Percentiles rank a stretch among this genome's conserved stretches.
These are phyloP conservation scores for Bujurquina vittata DNA, from an alignment of 2,113 vertebrate genomes.

Conservation along the genomic window DNA sequence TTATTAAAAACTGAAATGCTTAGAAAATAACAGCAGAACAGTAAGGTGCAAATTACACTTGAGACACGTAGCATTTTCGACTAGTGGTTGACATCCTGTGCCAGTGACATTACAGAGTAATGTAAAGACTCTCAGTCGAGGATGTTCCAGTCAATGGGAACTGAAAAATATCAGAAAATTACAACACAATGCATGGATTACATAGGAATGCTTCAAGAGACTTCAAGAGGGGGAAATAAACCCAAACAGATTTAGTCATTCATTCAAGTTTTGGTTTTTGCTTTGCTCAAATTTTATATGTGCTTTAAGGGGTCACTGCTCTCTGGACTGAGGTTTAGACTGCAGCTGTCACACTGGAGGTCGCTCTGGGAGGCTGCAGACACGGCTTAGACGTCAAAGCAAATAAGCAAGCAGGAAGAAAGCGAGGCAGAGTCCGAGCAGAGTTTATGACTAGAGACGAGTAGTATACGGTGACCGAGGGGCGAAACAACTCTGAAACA, in stretches of 20 bases:
- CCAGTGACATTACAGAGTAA: constrained; percentile 32
- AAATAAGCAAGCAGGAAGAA: constrained; percentile 20
- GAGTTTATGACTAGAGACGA: constrained; percentile 2
- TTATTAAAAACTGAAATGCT: constrained; percentile 78
- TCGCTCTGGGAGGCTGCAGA: constrained; percentile 10
- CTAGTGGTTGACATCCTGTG: constrained; percentile 50
- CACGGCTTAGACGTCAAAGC: background rate
- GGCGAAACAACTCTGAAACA: background rate
- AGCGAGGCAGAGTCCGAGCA: background rate
- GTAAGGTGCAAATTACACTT: constrained; percentile 76
- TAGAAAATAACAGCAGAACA: constrained; percentile 76
- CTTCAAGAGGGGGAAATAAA: background rate
- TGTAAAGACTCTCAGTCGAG: constrained; percentile 29
- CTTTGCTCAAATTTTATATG: constrained; percentile 12
- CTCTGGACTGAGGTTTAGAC: constrained; percentile 1
- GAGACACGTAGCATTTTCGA: constrained; percentile 57
- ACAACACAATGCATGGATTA: constrained; percentile 51
- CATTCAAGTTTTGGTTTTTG: constrained; percentile 46
- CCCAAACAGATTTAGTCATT: constrained; percentile 5
- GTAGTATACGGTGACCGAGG: accelerated
- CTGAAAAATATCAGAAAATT: constrained; percentile 48
- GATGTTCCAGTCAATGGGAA: constrained; percentile 36
- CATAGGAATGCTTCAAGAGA: constrained; percentile 49
- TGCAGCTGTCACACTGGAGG: background rate
- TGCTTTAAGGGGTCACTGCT: background rate